phyloP scores from a whole-genome alignment of 2,888 invertebrate genomes.

The Psylliodes chrysocephalus region DNA sequence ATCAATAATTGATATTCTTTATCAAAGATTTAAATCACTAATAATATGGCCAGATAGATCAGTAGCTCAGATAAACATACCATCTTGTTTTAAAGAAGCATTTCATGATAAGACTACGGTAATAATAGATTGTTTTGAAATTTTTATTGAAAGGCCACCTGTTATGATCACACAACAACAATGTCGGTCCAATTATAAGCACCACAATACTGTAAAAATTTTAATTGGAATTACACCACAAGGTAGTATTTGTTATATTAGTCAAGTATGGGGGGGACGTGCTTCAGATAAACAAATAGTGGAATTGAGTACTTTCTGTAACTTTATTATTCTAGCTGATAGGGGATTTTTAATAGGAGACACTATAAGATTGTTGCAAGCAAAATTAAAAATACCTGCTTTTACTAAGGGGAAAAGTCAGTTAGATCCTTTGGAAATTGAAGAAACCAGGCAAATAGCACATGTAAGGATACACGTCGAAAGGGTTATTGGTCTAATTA shows the following conservation, averaged over 20 bases:
- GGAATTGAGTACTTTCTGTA: no score
- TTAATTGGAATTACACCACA: conserved; percentile 43
- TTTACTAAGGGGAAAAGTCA: conserved; percentile 43
- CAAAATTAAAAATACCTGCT: conserved; percentile 35
- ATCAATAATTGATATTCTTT: conserved; percentile 19
- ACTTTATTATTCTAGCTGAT: conserved; percentile 40
- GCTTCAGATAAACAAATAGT: conserved; percentile 33
- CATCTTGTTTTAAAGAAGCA: conserved; percentile 39
- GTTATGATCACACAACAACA: conserved; percentile 26
- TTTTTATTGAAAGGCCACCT: conserved; percentile 28
- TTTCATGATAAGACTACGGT: conserved; percentile 39
- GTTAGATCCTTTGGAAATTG: conserved; percentile 39
- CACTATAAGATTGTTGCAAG: conserved; percentile 29
- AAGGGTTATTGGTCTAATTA: conserved; percentile 26
- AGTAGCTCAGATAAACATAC: conserved; percentile 34
- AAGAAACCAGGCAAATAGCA: conserved; percentile 40
- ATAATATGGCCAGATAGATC: conserved; percentile 37
- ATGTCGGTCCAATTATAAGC: conserved; percentile 35
- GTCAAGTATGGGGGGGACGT: conserved; percentile 40
- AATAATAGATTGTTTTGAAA: conserved; percentile 31
- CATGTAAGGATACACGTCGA: conserved; percentile 43
- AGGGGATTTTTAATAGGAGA: conserved; percentile 42
- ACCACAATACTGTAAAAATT: conserved; percentile 18
- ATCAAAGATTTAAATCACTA: conserved; percentile 29
- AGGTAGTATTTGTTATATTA: conserved; percentile 36